phyloP scores from a whole-genome alignment of 92 coral and sea anemone genomes.

The Pocillopora meandrina region DNA sequence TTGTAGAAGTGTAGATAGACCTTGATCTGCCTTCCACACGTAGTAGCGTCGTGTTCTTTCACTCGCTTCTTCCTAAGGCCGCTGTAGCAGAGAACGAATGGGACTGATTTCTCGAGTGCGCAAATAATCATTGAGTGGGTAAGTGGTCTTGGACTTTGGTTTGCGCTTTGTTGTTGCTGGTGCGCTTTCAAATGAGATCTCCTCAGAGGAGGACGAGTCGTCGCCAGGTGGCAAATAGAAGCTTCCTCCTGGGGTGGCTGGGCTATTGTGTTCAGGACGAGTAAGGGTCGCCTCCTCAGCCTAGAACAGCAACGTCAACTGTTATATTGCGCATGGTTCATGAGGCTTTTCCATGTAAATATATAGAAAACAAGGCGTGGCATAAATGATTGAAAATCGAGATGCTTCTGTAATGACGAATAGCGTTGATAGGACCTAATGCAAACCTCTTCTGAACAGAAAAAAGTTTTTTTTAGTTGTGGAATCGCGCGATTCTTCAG shows the following conservation, averaged over 20 bases:
- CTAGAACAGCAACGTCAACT: constrained; percentile 8
- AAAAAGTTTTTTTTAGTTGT: too few species aligned
- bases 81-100: constrained; percentile 31
- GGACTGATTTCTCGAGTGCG: constrained; percentile 38
- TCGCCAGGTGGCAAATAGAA: constrained; percentile 45
- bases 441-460: too few species aligned
- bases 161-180: constrained; percentile 14
- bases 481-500: too few species aligned
- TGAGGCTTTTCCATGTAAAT: constrained; percentile 31
- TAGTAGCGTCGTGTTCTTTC: too few species aligned
- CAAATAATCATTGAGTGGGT: background rate
- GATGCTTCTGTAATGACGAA: too few species aligned
- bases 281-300: too few species aligned
- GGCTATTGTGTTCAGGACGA: background rate
- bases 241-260: constrained; percentile 41
- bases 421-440: too few species aligned
- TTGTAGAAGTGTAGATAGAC: background rate
- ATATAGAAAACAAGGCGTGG: constrained; percentile 17
- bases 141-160: background rate
- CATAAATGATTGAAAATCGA: constrained; percentile 11
- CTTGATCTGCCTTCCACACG: background rate
- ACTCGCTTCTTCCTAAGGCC: background rate
- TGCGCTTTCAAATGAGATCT: constrained; percentile 26
- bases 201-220: constrained; percentile 24
- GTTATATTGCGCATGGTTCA: constrained; percentile 8